These are phyloP conservation scores for Pogonognathellus flavescens DNA, from an alignment of 1,140 invertebrate species.

Conservation along the genomic window DNA sequence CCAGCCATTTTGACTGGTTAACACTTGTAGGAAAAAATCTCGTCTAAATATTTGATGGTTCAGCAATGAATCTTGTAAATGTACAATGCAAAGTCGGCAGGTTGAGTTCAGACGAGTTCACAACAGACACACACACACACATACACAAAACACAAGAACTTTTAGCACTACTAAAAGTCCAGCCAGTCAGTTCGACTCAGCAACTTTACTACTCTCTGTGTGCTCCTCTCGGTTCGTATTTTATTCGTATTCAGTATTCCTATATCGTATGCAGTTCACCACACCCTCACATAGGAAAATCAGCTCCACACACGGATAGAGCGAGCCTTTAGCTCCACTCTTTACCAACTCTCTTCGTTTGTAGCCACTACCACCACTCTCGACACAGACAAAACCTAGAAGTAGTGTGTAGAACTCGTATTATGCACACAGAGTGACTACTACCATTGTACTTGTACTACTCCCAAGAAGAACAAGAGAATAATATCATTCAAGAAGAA, in stretches of 20 bases:
- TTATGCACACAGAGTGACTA: background rate
- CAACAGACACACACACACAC: slow-evolving; percentile 25
- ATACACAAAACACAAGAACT: slow-evolving; percentile 3
- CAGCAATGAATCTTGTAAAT: slow-evolving; percentile 31
- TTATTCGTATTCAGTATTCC: slow-evolving; percentile 9
- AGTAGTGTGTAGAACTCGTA: background rate
- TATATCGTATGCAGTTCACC: slow-evolving; percentile 30
- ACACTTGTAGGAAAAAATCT: slow-evolving; percentile 9
- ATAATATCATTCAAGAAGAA: slow-evolving; percentile 3
- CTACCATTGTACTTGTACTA: background rate
- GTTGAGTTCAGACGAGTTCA: slow-evolving; percentile 48
- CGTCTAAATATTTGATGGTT: slow-evolving; percentile 36
- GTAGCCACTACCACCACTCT: too few species aligned
- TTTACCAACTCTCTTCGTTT: too few species aligned
- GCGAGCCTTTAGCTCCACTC: too few species aligned
- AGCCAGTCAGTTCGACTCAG: slow-evolving; percentile 25
- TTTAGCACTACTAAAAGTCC: slow-evolving; percentile 23
- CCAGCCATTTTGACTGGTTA: slow-evolving; percentile 75
- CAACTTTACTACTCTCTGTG: slow-evolving; percentile 28
- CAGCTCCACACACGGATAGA: background rate
- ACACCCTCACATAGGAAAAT: slow-evolving; percentile 46
- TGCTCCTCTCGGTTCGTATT: slow-evolving; percentile 1
- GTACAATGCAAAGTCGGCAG: slow-evolving; percentile 44
- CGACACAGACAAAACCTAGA: too few species aligned
- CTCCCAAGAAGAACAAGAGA: background rate